phyloP scores from a whole-genome alignment of 1,140 invertebrate genomes.

The Oryctes rhinoceros region DNA sequence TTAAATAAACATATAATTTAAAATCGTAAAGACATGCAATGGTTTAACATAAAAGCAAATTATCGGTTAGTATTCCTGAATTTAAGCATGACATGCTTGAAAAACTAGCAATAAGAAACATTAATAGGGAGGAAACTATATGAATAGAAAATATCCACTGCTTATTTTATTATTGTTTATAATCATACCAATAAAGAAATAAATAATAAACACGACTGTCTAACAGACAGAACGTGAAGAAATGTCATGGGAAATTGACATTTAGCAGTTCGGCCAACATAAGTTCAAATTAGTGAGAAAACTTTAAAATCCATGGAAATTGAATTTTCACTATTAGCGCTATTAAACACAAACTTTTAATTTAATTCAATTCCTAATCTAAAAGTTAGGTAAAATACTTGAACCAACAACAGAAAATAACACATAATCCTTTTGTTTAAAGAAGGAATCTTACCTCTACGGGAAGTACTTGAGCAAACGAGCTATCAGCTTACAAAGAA shows the following conservation, averaged over 20 bases:
- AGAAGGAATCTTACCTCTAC: not conserved
- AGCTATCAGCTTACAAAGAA: not conserved
- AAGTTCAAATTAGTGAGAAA: not conserved
- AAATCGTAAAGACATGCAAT: constrained; percentile 17
- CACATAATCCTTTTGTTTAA: too few relatives aligned
- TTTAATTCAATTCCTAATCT: not conserved
- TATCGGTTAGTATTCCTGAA: not conserved
- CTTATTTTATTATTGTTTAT: constrained; percentile 23
- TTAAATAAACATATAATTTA: constrained; percentile 28
- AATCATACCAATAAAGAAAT: constrained; percentile 26
- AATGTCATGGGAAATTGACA: not conserved
- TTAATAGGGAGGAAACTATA: not conserved
- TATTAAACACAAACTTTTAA: not conserved
- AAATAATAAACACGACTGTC: constrained; percentile 34
- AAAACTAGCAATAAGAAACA: not conserved
- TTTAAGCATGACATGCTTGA: not conserved
- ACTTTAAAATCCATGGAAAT: not conserved
- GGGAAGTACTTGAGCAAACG: not conserved
- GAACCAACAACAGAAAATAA: too few relatives aligned
- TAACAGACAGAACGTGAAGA: constrained; percentile 25
- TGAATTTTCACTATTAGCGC: not conserved
- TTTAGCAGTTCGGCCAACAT: not conserved
- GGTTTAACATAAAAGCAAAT: constrained; percentile 6
- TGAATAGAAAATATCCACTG: not conserved
- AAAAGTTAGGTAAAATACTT: too few relatives aligned